These are phyloP conservation scores for Phrynocephalus guinanensis DNA, from an alignment of 2,797 vertebrate species.

Conservation along the genomic window DNA sequence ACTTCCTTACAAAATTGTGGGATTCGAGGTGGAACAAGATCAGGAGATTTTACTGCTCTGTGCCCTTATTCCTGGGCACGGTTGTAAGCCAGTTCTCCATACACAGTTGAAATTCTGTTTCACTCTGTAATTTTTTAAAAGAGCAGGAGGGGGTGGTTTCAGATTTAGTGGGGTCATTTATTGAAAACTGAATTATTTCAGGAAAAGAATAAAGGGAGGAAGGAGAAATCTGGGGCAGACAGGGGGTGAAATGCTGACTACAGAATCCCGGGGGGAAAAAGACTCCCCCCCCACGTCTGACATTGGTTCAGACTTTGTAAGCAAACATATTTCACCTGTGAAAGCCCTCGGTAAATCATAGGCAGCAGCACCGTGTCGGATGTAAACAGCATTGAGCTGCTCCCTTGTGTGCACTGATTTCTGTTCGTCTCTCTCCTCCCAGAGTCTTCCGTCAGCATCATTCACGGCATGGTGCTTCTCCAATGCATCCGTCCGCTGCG, in stretches of 20 bases:
- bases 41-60: no score
- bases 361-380: conserved; percentile 62
- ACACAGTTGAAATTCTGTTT: background rate
- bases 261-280: background rate
- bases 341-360: conserved; percentile 65
- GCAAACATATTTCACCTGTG: conserved; percentile 72
- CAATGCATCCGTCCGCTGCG: conserved; percentile 12
- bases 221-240: no score
- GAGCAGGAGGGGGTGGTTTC: conserved; percentile 9
- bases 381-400: conserved; percentile 65
- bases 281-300: conserved; percentile 34
- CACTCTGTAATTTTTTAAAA: background rate
- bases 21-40: background rate
- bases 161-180: conserved; percentile 39
- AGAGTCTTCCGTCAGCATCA: conserved; percentile 60
- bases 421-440: conserved; percentile 37
- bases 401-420: conserved; percentile 63
- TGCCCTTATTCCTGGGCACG: no score
- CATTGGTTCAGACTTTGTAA: conserved; percentile 67
- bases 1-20: background rate
- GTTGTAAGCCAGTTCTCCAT: background rate
- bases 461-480: conserved; percentile 50
- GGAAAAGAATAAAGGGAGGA: background rate
- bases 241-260: no score
- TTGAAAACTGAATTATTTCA: conserved; percentile 60